Percentiles rank a stretch among this genome's conserved stretches.
phyloP scores from a whole-genome alignment of 2,797 vertebrate genomes.

The Phrynocephalus guinanensis region DNA sequence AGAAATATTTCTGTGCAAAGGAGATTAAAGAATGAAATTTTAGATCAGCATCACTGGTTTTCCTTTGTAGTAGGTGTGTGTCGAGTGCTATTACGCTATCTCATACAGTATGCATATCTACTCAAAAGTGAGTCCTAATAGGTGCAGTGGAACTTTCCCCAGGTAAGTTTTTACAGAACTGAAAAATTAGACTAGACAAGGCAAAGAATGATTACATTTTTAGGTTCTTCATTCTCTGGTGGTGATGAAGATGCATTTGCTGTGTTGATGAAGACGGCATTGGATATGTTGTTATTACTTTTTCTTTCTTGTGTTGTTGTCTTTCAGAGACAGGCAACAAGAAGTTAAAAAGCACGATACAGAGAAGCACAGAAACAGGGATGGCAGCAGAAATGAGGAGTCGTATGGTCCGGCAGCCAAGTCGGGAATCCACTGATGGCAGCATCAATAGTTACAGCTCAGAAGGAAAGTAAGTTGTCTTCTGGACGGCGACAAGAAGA shows the following conservation, averaged over 20 bases:
- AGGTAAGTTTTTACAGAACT: background rate
- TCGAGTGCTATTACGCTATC: background rate
- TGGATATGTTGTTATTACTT: background rate
- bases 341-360: conserved; percentile 95
- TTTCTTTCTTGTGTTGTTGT: conserved; percentile 25
- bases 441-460: conserved; percentile 98
- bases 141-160: background rate
- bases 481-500: too few species aligned
- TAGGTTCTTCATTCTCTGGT: background rate
- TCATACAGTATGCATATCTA: background rate
- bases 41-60: background rate
- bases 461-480: conserved; percentile 92
- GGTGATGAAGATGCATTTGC: background rate
- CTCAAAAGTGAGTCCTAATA: background rate
- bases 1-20: background rate
- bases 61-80: background rate
- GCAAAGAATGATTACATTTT: background rate
- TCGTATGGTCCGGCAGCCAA: conserved; percentile 93
- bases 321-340: conserved; percentile 90
- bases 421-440: conserved; percentile 94
- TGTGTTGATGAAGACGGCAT: background rate
- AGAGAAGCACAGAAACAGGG: conserved; percentile 96
- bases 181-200: background rate
- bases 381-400: conserved; percentile 96
- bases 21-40: background rate